Percentiles rank a stretch among this genome's conserved stretches.
Evolutionary conservation across 2,113 vertebrate species (phyloP).

Genomic region (Psilopsiagon aurifrons): DNA sequence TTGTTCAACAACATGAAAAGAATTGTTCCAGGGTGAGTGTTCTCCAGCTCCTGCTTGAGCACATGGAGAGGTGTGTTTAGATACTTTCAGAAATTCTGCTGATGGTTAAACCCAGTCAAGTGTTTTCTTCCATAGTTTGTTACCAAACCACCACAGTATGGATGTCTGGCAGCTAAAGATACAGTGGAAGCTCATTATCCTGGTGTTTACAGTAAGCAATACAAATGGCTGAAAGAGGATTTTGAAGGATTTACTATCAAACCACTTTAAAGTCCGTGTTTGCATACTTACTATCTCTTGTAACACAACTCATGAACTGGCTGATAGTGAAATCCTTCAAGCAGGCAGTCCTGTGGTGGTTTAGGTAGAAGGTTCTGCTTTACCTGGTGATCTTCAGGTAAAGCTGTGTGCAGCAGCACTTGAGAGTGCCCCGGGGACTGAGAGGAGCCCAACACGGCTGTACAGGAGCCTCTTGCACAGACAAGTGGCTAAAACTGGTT

Average conservation of each 20-base stretch:
- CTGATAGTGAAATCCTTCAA: background rate
- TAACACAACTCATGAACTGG: fast-evolving
- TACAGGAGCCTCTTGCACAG: background rate
- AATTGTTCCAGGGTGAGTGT: background rate
- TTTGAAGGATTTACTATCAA: conserved; percentile 51
- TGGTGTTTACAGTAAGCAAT: conserved; percentile 44
- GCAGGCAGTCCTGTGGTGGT: background rate
- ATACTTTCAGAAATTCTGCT: background rate
- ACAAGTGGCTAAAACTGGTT: background rate
- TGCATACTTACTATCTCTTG: background rate
- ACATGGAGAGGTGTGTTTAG: background rate
- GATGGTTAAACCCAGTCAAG: background rate
- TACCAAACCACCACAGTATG: background rate
- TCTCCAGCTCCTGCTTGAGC: background rate
- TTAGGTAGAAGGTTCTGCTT: background rate
- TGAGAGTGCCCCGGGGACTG: fast-evolving
- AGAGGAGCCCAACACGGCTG: background rate
- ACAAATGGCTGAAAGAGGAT: background rate
- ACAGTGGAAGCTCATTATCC: background rate
- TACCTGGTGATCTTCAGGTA: background rate
- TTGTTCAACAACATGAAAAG: background rate
- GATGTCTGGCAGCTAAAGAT: background rate
- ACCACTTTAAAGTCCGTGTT: conserved; percentile 23
- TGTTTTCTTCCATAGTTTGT: background rate
- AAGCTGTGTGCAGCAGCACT: fast-evolving